Evolutionary conservation across 2,888 invertebrate genomes (phyloP), one percentile per base, ranked within the genome.

Genomic region (Calameuta idolon): DNA sequence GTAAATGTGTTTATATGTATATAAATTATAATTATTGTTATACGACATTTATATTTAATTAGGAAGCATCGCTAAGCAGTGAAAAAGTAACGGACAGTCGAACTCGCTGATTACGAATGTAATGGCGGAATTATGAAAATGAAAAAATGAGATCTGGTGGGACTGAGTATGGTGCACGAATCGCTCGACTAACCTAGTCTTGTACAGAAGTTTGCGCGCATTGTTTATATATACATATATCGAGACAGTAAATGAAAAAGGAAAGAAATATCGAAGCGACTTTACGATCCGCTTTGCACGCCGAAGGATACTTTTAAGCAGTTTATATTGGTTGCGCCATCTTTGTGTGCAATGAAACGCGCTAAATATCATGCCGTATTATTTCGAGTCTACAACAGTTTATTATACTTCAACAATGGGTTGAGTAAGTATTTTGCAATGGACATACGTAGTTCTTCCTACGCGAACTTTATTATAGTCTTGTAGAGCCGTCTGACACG

Each of bases 1-100:
- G 90, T 90, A 90, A 87, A 90, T 90, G 89, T 91, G 90, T 91
- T 90, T 88, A 90, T 91, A 90, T 90, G 89, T 90, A 90, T 88
- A 90, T 91, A 91, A 87, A 88, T 89, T 88, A 88, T 88, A 85
- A 87, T 90, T 87, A 88, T 87, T 87, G 87, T 90, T 90, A 86
- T 79, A 79, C 80, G 79, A 82, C 79, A 82, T 83, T 77, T 78
- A 79, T 82, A 84, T 81, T 81, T 82, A 83, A 82, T 80, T 79
- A 80, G 79, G 74, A 75, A n/a, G 35, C 33, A 71, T 55, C 55
- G 55, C 55, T 55, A 23, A 55, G 23, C 55, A 55, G 55, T 55
- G 55, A 55, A 55, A 55, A 55, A 55, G 55, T 55, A 55, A 55
- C 23, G 55, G 55, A 55, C 55, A 23, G 55, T 55, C 55, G 55